Conservation (phyloP, 2,113 vertebrate genomes). For the Dermatemys mawii region DNA sequence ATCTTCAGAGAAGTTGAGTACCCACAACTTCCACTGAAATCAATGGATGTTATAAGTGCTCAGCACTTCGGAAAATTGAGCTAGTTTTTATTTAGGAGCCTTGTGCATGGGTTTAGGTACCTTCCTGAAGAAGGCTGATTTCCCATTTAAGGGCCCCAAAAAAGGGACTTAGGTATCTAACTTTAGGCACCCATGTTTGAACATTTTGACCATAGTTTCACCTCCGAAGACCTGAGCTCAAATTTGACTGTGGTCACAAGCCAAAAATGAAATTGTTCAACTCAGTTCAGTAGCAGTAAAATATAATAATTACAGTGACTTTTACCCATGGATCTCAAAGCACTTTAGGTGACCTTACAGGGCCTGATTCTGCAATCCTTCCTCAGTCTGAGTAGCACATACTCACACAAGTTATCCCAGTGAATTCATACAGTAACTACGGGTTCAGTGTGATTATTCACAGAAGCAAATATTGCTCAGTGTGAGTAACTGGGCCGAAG, state of each 20-base stretch:
- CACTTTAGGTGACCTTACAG: neutral
- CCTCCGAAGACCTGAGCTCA: neutral
- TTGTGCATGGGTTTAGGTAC: conserved; percentile 29
- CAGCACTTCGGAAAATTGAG: too few species aligned
- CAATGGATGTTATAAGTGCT: too few species aligned
- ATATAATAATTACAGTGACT: neutral
- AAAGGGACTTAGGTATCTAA: neutral
- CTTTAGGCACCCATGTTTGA: accelerated
- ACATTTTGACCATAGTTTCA: neutral
- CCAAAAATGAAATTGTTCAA: neutral
- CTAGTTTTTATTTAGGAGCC: too few species aligned
- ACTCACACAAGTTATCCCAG: neutral
- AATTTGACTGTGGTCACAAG: neutral
- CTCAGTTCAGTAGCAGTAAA: neutral
- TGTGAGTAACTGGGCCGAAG: neutral
- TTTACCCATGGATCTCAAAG: neutral
- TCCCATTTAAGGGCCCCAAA: conserved; percentile 3
- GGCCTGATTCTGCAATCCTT: accelerated
- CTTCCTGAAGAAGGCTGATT: conserved; percentile 27
- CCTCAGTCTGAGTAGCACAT: accelerated
- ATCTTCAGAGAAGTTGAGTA: too few species aligned
- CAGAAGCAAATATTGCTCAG: neutral
- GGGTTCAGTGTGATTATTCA: neutral
- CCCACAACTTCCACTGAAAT: too few species aligned
- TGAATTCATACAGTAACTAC: neutral